Percentiles rank a stretch among this genome's conserved stretches.
phyloP scores from a whole-genome alignment of 53 echinoderm and acorn worm genomes.

The Hippasteria phrygiana region DNA sequence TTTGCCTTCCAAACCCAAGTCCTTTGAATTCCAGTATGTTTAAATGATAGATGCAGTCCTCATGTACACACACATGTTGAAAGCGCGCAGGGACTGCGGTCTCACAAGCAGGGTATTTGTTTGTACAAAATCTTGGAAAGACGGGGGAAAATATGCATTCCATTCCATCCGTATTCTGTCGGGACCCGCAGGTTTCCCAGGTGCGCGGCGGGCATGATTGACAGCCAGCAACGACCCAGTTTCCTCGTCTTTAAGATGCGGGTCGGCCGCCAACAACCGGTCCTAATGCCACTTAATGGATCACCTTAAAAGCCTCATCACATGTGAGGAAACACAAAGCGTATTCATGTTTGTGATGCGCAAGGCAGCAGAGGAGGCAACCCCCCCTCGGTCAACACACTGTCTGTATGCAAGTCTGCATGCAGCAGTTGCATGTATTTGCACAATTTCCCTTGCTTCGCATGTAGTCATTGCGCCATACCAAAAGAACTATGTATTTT shows the following conservation, averaged over 20 bases:
- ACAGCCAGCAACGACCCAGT: slow-evolving; percentile 26
- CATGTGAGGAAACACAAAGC: background rate
- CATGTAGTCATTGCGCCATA: too few species aligned
- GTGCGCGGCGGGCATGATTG: slow-evolving; percentile 13
- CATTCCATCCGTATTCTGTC: background rate
- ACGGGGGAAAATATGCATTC: slow-evolving; percentile 10
- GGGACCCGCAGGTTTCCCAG: slow-evolving; percentile 4
- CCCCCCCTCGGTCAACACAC: background rate
- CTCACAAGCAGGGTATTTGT: background rate
- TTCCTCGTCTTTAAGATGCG: background rate
- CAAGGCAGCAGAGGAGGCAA: background rate
- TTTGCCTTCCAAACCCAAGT: background rate
- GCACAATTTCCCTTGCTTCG: too few species aligned
- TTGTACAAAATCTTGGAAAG: slow-evolving; percentile 1
- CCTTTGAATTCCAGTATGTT: background rate
- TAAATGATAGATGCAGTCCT: background rate
- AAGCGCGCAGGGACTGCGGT: background rate
- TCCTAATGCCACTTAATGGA: slow-evolving; percentile 46
- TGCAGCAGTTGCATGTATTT: background rate
- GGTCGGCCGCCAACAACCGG: background rate
- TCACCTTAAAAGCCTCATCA: background rate
- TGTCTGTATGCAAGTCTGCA: background rate
- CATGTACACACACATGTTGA: slow-evolving; percentile 5
- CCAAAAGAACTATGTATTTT: too few species aligned
- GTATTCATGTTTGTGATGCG: slow-evolving; percentile 25